Percentiles rank a stretch among this genome's conserved stretches.
These are phyloP conservation scores for Ochropleura leucogaster DNA, from an alignment of 2,888 invertebrate species.

Conservation along the genomic window DNA sequence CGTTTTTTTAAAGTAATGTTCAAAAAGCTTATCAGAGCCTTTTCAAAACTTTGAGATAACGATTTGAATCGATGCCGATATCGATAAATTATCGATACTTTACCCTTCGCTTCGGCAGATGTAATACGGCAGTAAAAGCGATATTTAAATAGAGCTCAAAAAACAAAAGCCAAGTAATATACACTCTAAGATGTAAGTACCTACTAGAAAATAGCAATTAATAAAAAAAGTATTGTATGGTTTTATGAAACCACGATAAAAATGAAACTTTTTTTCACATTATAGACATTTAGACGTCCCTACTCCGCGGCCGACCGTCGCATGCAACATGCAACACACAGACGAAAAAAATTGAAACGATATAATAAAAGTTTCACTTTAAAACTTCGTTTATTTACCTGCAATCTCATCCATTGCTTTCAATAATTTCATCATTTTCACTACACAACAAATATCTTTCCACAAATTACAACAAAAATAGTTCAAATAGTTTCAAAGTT, in stretches of 20 bases:
- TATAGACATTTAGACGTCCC: too few relatives aligned
- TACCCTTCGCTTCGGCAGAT: not conserved
- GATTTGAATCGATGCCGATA: not conserved
- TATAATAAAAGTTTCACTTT: too few relatives aligned
- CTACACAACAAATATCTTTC: not conserved
- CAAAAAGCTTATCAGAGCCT: not conserved
- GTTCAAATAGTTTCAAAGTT: not conserved
- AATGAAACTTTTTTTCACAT: too few relatives aligned
- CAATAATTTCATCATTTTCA: slow-evolving; percentile 46
- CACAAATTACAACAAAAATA: not conserved
- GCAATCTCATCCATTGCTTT: slow-evolving; percentile 32
- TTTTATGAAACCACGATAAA: too few relatives aligned
- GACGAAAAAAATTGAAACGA: too few relatives aligned
- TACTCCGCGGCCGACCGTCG: too few relatives aligned
- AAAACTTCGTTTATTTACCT: slow-evolving; percentile 30
- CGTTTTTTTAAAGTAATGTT: too few relatives aligned
- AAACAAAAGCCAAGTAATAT: too few relatives aligned
- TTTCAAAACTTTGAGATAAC: slow-evolving; percentile 4
- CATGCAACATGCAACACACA: too few relatives aligned
- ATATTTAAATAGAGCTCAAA: not conserved
- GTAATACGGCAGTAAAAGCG: not conserved
- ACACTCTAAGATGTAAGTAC: too few relatives aligned
- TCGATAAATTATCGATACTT: not conserved
- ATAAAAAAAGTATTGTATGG: too few relatives aligned
- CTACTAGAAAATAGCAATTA: too few relatives aligned